Evolutionary conservation across 2,888 invertebrate species (phyloP), one percentile per base, ranked within the genome.

Genomic region (Cheilosia vulpina): DNA sequence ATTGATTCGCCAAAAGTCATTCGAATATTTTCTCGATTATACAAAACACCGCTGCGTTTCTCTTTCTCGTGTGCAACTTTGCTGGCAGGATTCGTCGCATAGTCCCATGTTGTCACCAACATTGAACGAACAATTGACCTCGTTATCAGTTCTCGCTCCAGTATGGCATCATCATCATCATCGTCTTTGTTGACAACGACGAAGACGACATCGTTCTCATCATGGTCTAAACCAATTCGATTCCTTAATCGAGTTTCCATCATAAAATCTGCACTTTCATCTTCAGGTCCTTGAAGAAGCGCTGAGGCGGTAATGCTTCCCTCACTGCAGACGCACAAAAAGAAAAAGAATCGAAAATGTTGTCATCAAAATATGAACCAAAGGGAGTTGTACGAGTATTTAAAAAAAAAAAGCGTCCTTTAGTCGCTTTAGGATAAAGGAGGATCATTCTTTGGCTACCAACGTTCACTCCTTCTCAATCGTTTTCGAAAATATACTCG

Each of bases 171-270:
- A 66, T 87, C 66, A 41, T 65, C 76, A 50, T 65, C 84, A 63
- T 34, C 79, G 63, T 66, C 63, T 31, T 58, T 81, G 34, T 71
- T 43, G 63, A 66, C 68, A 19, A 45, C 63, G 15, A 65, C 76
- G 24, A 27, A 45, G 50, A 24, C 41, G 63, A 52, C 41, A 27
- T 77, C 69, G 62, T 75, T 66, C 68, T 63, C 65, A 52, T 80
- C 65, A 60, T 65, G 71, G 55, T 68, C 63, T 58, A 68, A 60
- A 63, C 13, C 65, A 21, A 76, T 68, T 57, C 78, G 62, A 85
- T 88, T 89, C 75, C 87, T 89, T 88, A 90, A 89, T 88, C 88
- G 89, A 87, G 88, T 89, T 89, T 91, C 89, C 87, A 91, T 81
- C 89, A 90, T 88, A 88, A 89, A 90, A 88, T 89, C 88, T 77